Conservation (phyloP, 2,888 invertebrate genomes). For the Mactromeris polynyma region DNA sequence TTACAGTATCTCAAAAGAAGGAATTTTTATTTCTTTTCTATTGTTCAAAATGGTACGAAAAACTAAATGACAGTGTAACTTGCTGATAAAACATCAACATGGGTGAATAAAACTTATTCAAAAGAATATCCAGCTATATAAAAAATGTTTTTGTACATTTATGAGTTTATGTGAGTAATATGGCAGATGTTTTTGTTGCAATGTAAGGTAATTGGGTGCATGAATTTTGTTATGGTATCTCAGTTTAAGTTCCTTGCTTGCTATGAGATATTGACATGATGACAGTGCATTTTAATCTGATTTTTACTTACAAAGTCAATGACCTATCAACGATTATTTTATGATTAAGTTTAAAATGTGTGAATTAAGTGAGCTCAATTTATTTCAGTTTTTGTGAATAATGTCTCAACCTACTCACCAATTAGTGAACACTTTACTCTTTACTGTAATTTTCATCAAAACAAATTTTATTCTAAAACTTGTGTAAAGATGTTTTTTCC, state of each 20-base stretch:
- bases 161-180: neutral
- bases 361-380: too few relatives aligned
- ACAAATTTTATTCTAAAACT: too few relatives aligned
- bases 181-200: neutral
- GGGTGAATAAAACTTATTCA: neutral
- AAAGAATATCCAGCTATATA: neutral
- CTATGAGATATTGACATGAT: neutral
- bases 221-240: neutral
- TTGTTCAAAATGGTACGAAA: neutral
- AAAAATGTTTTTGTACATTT: neutral
- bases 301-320: neutral
- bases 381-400: too few relatives aligned
- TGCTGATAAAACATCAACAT: neutral
- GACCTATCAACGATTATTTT: too few relatives aligned
- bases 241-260: neutral
- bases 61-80: neutral
- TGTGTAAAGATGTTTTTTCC: too few relatives aligned
- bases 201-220: neutral
- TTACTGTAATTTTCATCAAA: too few relatives aligned
- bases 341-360: too few relatives aligned
- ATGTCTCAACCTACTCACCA: too few relatives aligned
- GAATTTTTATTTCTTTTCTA: conserved; percentile 14
- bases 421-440: too few relatives aligned
- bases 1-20: neutral
- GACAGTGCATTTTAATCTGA: neutral